Conservation (phyloP, 2,888 invertebrate species). For the Noctua fimbriata region DNA sequence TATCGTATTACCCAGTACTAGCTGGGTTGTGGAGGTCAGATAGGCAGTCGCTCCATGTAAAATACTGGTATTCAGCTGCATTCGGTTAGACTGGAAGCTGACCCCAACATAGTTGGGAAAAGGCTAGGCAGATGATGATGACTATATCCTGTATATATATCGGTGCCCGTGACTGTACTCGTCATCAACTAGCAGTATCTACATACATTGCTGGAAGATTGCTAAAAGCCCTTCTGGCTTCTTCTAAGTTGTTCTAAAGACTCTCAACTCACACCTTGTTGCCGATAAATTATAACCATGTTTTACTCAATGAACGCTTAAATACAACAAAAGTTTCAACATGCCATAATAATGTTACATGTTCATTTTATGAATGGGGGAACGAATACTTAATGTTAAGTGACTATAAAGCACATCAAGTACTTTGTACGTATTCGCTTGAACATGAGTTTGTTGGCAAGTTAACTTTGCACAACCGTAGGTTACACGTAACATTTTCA, state of each 20-base stretch:
- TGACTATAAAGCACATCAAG: conserved; percentile 27
- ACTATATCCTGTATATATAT: no score
- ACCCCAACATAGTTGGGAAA: no score
- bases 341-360: conserved; percentile 40
- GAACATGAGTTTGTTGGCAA: not conserved
- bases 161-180: no score
- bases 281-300: conserved; percentile 19
- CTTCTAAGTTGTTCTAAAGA: conserved; percentile 4
- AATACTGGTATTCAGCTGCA: no score
- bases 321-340: conserved; percentile 32
- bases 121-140: no score
- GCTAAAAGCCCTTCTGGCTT: not conserved
- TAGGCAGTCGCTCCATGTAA: no score
- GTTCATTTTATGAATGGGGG: conserved; percentile 34
- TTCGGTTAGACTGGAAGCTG: no score
- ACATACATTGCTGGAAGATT: not conserved
- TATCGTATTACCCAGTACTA: no score
- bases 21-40: no score
- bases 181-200: not conserved
- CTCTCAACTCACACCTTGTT: conserved; percentile 13
- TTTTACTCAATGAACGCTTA: conserved; percentile 33
- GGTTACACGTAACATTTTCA: conserved; percentile 32
- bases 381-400: conserved; percentile 22
- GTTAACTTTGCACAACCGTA: conserved; percentile 19
- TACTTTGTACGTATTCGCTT: conserved; percentile 1